Evolutionary conservation across 2,888 invertebrate species (phyloP).

Genomic region (Blomia tropicalis): DNA sequence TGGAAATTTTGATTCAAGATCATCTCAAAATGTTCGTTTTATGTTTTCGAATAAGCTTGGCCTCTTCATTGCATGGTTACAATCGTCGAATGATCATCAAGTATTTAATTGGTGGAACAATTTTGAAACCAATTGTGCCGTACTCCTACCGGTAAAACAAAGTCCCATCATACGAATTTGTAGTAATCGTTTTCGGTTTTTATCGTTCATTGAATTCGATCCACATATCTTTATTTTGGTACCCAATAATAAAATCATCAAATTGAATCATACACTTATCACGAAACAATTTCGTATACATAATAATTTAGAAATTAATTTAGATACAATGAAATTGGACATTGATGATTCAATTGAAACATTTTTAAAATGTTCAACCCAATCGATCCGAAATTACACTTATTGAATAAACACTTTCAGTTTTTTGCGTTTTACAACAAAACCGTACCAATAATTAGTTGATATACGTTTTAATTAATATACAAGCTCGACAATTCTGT

Average conservation of each 20-base stretch:
- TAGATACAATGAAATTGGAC: not conserved
- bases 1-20: not conserved
- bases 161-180: not conserved
- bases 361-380: constrained; percentile 6
- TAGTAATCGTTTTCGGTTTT: not conserved
- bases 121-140: not conserved
- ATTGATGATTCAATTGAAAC: not conserved
- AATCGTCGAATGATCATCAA: not conserved
- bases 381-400: not conserved
- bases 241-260: not conserved
- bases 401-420: too few relatives aligned
- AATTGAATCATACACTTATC: not conserved
- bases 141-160: not conserved
- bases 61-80: constrained; percentile 1
- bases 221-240: not conserved
- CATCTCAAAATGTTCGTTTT: not conserved
- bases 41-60: constrained; percentile 1
- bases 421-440: too few relatives aligned
- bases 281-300: constrained; percentile 1
- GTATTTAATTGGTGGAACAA: not conserved
- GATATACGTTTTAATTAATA: too few relatives aligned
- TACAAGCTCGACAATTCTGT: too few relatives aligned
- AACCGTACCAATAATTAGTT: too few relatives aligned
- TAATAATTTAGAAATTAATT: not conserved
- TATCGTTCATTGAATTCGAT: not conserved